Evolutionary conservation across 2,888 invertebrate species (phyloP).

Genomic region (Amiota communis): DNA sequence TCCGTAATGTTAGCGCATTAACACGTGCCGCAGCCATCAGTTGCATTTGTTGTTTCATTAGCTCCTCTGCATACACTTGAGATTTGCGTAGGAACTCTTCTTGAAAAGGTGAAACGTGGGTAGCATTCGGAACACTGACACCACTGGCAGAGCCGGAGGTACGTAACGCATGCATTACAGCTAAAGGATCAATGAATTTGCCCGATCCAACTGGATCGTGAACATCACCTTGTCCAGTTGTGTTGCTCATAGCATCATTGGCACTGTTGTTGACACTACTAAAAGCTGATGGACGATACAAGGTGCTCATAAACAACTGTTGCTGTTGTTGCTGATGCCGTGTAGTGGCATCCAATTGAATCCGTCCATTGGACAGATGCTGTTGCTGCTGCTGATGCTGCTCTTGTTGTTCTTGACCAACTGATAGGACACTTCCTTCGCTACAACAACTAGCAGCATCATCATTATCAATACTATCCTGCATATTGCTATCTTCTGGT

Average conservation of each 20-base stretch:
- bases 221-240: conserved; percentile 30
- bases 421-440: conserved; percentile 86
- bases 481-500: conserved; percentile 18
- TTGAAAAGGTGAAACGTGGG: conserved; percentile 65
- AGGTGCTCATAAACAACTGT: conserved; percentile 56
- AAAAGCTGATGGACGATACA: conserved; percentile 58
- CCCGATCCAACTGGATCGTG: conserved; percentile 29
- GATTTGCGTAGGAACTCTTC: conserved; percentile 73
- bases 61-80: conserved; percentile 72
- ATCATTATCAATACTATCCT: conserved; percentile 55
- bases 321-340: conserved; percentile 51
- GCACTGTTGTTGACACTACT: conserved; percentile 52
- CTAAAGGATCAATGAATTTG: conserved; percentile 48
- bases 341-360: background rate
- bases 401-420: conserved; percentile 79
- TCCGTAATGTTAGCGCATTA: conserved; percentile 66
- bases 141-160: conserved; percentile 42
- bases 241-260: conserved; percentile 45
- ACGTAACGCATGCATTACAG: conserved; percentile 55
- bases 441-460: conserved; percentile 80
- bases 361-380: background rate
- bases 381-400: conserved; percentile 29
- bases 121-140: conserved; percentile 33
- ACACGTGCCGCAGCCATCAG: conserved; percentile 73
- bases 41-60: conserved; percentile 74